Conservation (phyloP, 1,140 invertebrate genomes). For the Condylostylus longicornis region DNA sequence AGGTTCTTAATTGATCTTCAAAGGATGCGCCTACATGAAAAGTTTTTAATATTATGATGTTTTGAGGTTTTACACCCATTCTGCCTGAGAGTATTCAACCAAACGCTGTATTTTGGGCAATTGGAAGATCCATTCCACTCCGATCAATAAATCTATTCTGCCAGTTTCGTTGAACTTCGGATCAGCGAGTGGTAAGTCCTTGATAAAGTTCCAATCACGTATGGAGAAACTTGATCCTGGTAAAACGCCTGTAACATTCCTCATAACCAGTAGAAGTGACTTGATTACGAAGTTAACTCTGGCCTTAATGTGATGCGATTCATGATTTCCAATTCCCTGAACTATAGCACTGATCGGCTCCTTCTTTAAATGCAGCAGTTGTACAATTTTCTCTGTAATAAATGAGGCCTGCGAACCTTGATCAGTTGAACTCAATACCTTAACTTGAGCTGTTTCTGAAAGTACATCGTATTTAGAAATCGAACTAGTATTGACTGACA, state of each 20-base stretch:
- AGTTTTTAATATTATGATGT: not conserved
- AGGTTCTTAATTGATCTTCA: not conserved
- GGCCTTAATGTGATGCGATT: not conserved
- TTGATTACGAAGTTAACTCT: not conserved
- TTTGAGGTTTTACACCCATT: not conserved
- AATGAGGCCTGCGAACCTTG: not conserved
- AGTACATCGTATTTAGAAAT: not conserved
- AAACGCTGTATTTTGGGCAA: not conserved
- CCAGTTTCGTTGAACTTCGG: constrained; percentile 9
- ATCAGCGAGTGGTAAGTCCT: constrained; percentile 11
- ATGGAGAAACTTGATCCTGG: not conserved
- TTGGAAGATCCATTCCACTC: not conserved
- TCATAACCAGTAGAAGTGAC: not conserved
- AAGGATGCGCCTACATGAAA: not conserved
- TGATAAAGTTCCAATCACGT: not conserved
- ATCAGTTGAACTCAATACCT: not conserved
- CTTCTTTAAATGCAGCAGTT: not conserved
- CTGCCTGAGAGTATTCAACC: not conserved
- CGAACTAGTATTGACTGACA: not conserved
- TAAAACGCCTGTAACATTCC: not conserved
- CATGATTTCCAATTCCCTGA: not conserved
- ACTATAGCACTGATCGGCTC: not conserved
- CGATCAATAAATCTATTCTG: constrained; percentile 13
- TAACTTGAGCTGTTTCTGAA: not conserved
- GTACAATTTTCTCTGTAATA: not conserved